Evolutionary conservation across 2,888 invertebrate species (phyloP).

Genomic region (Rhamphomyia laevipes): DNA sequence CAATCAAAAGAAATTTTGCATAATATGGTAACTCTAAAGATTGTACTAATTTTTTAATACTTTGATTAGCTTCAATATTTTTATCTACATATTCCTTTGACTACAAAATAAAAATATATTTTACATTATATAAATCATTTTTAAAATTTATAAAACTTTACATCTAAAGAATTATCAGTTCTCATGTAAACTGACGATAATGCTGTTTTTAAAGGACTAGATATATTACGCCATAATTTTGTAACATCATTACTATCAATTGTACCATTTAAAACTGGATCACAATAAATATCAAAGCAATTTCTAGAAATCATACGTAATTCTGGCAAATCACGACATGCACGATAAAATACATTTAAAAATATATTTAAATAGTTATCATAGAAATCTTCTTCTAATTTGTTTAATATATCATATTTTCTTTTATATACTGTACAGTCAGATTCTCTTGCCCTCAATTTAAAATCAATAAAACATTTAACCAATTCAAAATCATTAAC

Average conservation of each 20-base stretch:
- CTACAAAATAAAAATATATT: background rate
- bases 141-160: background rate
- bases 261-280: constrained; percentile 59
- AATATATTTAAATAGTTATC: constrained; percentile 70
- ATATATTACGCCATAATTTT: constrained; percentile 69
- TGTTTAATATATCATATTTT: constrained; percentile 17
- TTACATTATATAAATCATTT: too few relatives aligned
- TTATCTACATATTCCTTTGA: constrained; percentile 3
- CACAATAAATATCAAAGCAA: constrained; percentile 65
- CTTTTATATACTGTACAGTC: background rate
- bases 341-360: constrained; percentile 70
- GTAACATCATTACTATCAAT: constrained; percentile 51
- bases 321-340: constrained; percentile 76
- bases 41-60: constrained; percentile 46
- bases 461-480: constrained; percentile 22
- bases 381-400: constrained; percentile 45
- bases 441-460: constrained; percentile 32
- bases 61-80: constrained; percentile 17
- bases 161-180: constrained; percentile 35
- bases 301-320: constrained; percentile 66
- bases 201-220: constrained; percentile 60
- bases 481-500: constrained; percentile 28
- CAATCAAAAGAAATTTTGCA: constrained; percentile 79
- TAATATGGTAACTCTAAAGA: constrained; percentile 76
- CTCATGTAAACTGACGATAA: constrained; percentile 68